Conservation (phyloP, 1,140 invertebrate genomes). For the Gonioctena quinquepunctata region DNA sequence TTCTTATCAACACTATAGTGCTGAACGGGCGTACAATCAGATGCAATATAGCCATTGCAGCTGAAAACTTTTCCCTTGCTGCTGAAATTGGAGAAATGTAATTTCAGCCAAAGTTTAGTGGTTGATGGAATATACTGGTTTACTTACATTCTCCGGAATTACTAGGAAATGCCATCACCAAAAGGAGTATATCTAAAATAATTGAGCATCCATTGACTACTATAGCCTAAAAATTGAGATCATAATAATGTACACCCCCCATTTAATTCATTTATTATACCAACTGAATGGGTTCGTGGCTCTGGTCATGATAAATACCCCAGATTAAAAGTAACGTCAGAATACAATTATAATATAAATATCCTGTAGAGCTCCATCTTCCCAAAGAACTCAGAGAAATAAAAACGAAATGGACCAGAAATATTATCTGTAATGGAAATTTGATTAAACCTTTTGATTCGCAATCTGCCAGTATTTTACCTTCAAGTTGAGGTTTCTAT, state of each 20-base stretch:
- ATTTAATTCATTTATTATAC: too few relatives aligned
- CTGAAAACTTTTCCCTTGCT: constrained; percentile 26
- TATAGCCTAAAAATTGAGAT: constrained; percentile 21
- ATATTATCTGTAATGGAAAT: constrained; percentile 25
- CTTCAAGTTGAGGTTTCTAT: constrained; percentile 30
- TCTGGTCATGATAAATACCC: constrained; percentile 26
- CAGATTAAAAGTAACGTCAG: constrained; percentile 26
- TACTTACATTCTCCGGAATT: constrained; percentile 16
- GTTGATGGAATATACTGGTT: not conserved
- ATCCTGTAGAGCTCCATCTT: constrained; percentile 22
- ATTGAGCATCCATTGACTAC: constrained; percentile 25
- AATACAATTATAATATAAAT: constrained; percentile 28
- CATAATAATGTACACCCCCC: too few relatives aligned
- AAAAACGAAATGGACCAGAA: constrained; percentile 29
- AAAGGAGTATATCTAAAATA: constrained; percentile 27
- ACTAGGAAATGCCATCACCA: constrained; percentile 27
- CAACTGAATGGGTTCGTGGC: constrained; percentile 30
- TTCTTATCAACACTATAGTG: constrained; percentile 21
- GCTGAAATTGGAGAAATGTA: too few relatives aligned
- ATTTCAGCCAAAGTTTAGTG: too few relatives aligned
- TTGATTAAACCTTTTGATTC: not conserved
- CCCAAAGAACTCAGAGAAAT: constrained; percentile 27
- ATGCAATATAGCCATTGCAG: constrained; percentile 31
- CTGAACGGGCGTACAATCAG: constrained; percentile 23
- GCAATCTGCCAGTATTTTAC: constrained; percentile 15